These are phyloP conservation scores for Bombus confusus DNA, from an alignment of 1,140 invertebrate species.

Conservation along the genomic window DNA sequence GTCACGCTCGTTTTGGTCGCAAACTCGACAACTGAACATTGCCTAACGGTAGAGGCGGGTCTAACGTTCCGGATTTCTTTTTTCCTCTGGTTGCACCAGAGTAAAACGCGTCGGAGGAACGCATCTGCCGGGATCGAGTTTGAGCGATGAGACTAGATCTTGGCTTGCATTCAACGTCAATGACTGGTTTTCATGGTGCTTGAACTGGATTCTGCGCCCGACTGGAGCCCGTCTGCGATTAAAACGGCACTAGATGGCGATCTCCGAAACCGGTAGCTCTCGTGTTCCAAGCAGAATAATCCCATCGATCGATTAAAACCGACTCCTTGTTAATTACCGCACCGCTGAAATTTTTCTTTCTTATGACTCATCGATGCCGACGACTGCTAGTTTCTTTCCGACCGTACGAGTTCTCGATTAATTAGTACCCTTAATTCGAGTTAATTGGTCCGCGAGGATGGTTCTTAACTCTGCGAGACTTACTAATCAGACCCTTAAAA, in stretches of 20 bases:
- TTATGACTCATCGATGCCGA: conserved; percentile 29
- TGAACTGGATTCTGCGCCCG: conserved; percentile 61
- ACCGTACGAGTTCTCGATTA: conserved; percentile 8
- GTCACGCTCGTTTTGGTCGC: conserved; percentile 36
- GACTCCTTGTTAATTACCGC: conserved; percentile 10
- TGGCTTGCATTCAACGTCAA: conserved; percentile 67
- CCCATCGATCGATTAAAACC: conserved; percentile 28
- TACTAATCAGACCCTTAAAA: background rate
- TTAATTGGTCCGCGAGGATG: conserved; percentile 26
- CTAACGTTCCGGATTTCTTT: conserved; percentile 40
- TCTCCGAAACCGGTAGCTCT: background rate
- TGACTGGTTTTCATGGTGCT: conserved; percentile 67
- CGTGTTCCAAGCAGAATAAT: background rate
- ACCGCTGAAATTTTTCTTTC: background rate
- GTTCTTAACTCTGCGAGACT: background rate
- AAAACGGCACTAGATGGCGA: background rate
- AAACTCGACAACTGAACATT: conserved; percentile 23
- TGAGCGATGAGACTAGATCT: conserved; percentile 69
- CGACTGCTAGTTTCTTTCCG: background rate
- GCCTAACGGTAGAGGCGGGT: conserved; percentile 55
- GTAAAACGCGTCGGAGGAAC: conserved; percentile 8
- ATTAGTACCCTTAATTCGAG: conserved; percentile 31
- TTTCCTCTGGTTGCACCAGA: background rate
- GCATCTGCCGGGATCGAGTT: conserved; percentile 58
- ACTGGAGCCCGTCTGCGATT: background rate